Conservation (phyloP, 2,797 vertebrate genomes). For the Podargus strigoides region DNA sequence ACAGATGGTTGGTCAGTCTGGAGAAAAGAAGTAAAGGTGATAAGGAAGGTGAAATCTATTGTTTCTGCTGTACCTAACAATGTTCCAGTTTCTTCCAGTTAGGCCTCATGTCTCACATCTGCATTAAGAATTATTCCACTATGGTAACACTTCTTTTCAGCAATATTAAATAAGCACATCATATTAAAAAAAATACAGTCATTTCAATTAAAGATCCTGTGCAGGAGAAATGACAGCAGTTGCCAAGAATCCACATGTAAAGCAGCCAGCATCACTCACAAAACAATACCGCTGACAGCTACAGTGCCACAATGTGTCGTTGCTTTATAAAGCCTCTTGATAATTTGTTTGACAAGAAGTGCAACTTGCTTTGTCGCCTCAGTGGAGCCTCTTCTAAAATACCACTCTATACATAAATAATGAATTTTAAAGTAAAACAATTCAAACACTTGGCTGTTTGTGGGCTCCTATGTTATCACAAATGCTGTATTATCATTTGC, state of each 20-base stretch:
- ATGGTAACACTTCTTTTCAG: neutral
- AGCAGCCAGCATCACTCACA: neutral
- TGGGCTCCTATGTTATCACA: neutral
- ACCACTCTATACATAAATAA: neutral
- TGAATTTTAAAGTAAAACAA: neutral
- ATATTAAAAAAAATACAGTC: neutral
- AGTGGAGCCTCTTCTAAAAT: neutral
- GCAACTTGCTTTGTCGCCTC: neutral
- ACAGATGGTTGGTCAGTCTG: neutral
- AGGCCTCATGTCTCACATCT: neutral
- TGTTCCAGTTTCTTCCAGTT: neutral
- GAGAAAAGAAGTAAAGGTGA: neutral
- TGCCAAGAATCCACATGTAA: neutral
- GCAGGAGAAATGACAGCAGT: neutral
- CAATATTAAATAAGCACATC: neutral
- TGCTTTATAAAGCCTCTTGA: neutral
- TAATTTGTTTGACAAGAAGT: neutral
- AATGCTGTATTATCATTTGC: neutral
- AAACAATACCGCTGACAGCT: neutral
- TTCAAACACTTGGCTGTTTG: neutral
- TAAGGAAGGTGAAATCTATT: accelerated
- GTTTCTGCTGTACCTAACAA: neutral
- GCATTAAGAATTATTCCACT: neutral
- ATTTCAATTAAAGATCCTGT: neutral
- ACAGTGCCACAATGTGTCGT: accelerated